Evolutionary conservation across 1,140 invertebrate genomes (phyloP).

Genomic region (Papilio polyxenes): DNA sequence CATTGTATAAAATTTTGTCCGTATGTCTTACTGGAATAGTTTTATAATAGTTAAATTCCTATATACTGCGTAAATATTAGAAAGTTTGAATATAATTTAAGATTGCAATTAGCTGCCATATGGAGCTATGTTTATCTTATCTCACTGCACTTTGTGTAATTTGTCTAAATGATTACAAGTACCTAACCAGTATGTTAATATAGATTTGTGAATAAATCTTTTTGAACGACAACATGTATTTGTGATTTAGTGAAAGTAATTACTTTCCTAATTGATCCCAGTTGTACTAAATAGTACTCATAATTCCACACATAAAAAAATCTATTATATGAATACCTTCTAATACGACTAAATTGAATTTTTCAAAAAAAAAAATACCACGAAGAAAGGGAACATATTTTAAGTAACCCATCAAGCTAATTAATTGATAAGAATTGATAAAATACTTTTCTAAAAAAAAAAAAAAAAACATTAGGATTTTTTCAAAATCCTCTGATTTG

Average conservation of each 20-base stretch:
- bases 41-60: not conserved
- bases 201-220: slow-evolving; percentile 35
- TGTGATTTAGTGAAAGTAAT: not conserved
- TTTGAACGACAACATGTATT: slow-evolving; percentile 22
- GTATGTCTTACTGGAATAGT: not conserved
- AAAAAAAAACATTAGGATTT: too few relatives aligned
- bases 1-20: not conserved
- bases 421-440: too few relatives aligned
- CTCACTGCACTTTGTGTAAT: slow-evolving; percentile 15
- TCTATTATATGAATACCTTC: not conserved
- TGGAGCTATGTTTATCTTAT: not conserved
- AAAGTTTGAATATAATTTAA: slow-evolving; percentile 17
- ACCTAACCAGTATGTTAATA: slow-evolving; percentile 31
- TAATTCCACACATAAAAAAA: not conserved
- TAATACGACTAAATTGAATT: too few relatives aligned
- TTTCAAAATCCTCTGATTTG: too few relatives aligned
- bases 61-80: not conserved
- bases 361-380: too few relatives aligned
- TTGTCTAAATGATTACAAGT: slow-evolving; percentile 21
- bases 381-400: too few relatives aligned
- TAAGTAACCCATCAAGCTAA: too few relatives aligned
- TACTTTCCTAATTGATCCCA: not conserved
- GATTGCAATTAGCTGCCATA: not conserved
- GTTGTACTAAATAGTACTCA: not conserved
- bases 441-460: too few relatives aligned